Evolutionary conservation across 2,797 vertebrate species (phyloP).

Genomic region (Anguilla megastoma): DNA sequence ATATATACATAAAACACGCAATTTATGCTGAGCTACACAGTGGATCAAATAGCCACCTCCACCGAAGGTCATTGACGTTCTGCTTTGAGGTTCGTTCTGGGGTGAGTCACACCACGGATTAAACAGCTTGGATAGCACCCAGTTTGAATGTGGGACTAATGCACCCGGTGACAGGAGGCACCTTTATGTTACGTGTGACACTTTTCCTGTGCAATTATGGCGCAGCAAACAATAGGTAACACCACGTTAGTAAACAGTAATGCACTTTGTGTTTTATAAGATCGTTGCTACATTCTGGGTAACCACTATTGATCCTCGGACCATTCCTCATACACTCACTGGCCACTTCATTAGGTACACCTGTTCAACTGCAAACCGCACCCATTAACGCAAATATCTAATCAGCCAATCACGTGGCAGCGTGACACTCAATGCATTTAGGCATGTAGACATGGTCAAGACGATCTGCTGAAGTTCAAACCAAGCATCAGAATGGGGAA

Average conservation of each 20-base stretch:
- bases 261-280: neutral
- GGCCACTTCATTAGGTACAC: no score
- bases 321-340: no score
- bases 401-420: no score
- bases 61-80: neutral
- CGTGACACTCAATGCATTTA: no score
- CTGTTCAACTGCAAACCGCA: no score
- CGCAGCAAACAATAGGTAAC: neutral
- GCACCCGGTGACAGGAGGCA: neutral
- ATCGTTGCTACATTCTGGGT: neutral
- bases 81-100: neutral
- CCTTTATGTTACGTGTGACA: neutral
- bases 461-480: no score
- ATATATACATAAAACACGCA: neutral
- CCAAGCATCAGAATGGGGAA: no score
- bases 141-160: conserved; percentile 6
- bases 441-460: no score
- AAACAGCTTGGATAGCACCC: neutral
- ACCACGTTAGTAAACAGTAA: neutral
- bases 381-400: no score
- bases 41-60: neutral
- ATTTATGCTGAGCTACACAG: neutral
- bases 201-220: neutral
- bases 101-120: neutral
- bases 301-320: neutral